A percentile compares a stretch with the other conserved stretches of the same genome.
Evolutionary conservation across 1,140 invertebrate species (phyloP).

Genomic region (Cataglyphis hispanica): DNA sequence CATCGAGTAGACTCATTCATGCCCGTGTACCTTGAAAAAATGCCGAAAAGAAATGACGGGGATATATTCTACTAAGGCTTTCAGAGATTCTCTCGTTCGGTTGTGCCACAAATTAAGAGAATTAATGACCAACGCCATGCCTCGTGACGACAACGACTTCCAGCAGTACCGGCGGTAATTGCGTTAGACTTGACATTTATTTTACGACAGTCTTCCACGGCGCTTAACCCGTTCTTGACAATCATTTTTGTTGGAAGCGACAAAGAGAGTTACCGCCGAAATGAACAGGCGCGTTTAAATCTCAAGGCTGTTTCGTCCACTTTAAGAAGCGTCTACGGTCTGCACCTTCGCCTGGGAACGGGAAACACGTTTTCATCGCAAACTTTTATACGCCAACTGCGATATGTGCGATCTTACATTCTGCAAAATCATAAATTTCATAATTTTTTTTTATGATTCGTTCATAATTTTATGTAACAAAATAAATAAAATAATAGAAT

Average conservation of each 20-base stretch:
- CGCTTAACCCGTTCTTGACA: slow-evolving; percentile 66
- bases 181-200: slow-evolving; percentile 75
- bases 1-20: slow-evolving; percentile 34
- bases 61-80: slow-evolving; percentile 53
- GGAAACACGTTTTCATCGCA: slow-evolving; percentile 50
- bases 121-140: slow-evolving; percentile 68
- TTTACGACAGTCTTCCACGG: slow-evolving; percentile 66
- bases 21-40: background rate
- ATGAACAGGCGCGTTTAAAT: slow-evolving; percentile 60
- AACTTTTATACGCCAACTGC: slow-evolving; percentile 26
- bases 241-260: slow-evolving; percentile 68
- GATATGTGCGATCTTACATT: slow-evolving; percentile 17
- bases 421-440: slow-evolving; percentile 16
- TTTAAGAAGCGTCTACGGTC: slow-evolving; percentile 19
- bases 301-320: slow-evolving; percentile 57
- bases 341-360: slow-evolving; percentile 43
- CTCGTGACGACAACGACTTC: slow-evolving; percentile 63
- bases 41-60: background rate
- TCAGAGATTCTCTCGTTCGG: slow-evolving; percentile 67
- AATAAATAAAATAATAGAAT: background rate
- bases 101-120: slow-evolving; percentile 73
- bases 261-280: slow-evolving; percentile 64
- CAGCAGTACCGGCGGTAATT: slow-evolving; percentile 63
- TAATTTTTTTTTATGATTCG: slow-evolving; percentile 29
- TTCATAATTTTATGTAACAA: background rate